Conservation (phyloP, 37 sponge, comb jelly and placozoan species). For the Cladorhizidae sp. region DNA sequence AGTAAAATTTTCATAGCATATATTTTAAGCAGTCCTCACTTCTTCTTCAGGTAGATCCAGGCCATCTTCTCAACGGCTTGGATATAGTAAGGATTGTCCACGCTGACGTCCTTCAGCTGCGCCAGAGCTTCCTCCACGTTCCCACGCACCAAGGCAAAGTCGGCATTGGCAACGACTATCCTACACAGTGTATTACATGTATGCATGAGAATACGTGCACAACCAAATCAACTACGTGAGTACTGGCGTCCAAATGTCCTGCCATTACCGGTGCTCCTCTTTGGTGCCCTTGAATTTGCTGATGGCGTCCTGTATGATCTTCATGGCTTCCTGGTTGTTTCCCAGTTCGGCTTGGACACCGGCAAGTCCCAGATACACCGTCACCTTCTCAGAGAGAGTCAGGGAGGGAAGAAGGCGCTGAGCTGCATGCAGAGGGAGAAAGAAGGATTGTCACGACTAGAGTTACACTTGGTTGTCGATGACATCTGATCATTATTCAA, state of each 20-base stretch:
- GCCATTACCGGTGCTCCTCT: conserved; percentile 75
- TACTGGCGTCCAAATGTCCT: neutral
- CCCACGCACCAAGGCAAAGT: conserved; percentile 70
- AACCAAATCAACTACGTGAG: neutral
- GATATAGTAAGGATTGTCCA: conserved; percentile 78
- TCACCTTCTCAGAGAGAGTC: conserved; percentile 59
- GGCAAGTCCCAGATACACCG: conserved; percentile 75
- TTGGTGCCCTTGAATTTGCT: conserved; percentile 78
- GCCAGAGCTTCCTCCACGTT: conserved; percentile 76
- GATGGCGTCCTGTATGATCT: conserved; percentile 94
- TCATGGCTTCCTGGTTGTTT: conserved; percentile 76
- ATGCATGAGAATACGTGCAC: conserved; percentile 29
- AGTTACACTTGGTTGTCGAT: no score
- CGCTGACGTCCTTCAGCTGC: conserved; percentile 67
- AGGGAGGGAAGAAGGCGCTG: conserved; percentile 1
- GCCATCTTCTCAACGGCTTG: conserved; percentile 97
- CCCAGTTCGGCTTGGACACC: conserved; percentile 56
- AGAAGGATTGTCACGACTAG: neutral
- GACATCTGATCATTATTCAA: neutral
- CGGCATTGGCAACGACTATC: conserved; percentile 86
- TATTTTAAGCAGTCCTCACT: no score
- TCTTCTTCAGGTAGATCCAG: conserved; percentile 78
- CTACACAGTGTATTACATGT: no score
- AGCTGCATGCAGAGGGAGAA: neutral
- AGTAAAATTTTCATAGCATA: no score